Base-by-base conservation (phyloP, 2,113 vertebrate genomes). In the Archocentrus centrarchus region DNA sequence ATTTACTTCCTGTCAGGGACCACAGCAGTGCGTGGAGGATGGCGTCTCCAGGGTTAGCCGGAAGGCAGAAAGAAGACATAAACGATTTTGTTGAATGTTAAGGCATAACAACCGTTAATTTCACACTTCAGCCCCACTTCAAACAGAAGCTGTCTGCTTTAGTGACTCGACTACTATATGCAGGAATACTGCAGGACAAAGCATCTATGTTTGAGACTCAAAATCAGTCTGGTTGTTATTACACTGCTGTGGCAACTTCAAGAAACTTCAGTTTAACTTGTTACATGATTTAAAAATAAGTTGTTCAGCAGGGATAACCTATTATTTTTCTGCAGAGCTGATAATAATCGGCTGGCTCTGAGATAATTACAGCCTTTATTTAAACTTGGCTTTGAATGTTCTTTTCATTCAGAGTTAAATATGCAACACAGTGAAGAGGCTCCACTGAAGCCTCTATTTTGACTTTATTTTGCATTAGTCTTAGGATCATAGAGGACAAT, bases 1-100 rank as follows among this genome's bases (percentile, higher is more conserved):
- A 91, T 94, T 88, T 89, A 94, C 85, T 93, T 94, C 93, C 95
- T 95, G 88, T 84, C 89, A 44, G 32, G 86, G 88, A 93, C 91
- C 87, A 76, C 80, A 82, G 73, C 61, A 18, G 80, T 84, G 82
- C 32, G 44, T 47, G 62, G 86, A 93, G 79, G 92, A 92, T 88
- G 84, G 81, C 20, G 35, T 86, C 88, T 90, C 85, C 75, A 77
- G 64, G 76, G 81, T 88, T 83, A 79, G 59, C 82, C 64, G 66
- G 83, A 91, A 83, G 76, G 73, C 18, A 18, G 79, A 89, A 89
- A 81, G 79, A 85, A 39, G 35, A 17, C 77, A 94, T 90, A 93
- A 94, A 90, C 79, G 24, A 76, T 66, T 57, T 22, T 82, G 73
- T 83, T 88, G 81, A 73, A 91, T 93, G 84, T 87, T 90, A 18